Conservation (phyloP, 2,113 vertebrate species). For the Colistium nudipinnis region DNA sequence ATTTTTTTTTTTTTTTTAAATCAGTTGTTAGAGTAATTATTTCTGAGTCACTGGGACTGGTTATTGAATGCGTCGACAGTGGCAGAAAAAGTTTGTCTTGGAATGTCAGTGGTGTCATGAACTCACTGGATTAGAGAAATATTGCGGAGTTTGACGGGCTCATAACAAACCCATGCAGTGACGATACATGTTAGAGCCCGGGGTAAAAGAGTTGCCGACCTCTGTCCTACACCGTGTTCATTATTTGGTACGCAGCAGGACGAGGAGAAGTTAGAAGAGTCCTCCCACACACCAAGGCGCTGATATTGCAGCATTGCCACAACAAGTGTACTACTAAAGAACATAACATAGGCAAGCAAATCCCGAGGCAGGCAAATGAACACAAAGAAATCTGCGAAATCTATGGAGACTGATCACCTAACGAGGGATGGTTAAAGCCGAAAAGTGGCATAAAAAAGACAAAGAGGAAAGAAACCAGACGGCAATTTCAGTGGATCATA, state of each 20-base stretch:
- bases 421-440: background rate
- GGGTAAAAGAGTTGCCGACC: background rate
- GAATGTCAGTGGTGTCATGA: conserved; percentile 1
- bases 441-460: too few species aligned
- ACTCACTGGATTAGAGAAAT: background rate
- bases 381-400: background rate
- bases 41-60: background rate
- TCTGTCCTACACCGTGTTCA: conserved; percentile 1
- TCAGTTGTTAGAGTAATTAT: background rate
- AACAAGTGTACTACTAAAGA: too few species aligned
- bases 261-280: background rate
- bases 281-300: too few species aligned
- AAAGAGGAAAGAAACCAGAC: background rate
- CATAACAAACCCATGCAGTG: background rate
- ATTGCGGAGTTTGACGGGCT: background rate
- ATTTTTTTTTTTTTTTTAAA: too few species aligned
- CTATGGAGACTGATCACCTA: background rate
- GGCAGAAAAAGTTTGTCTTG: background rate
- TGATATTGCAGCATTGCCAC: too few species aligned
- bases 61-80: background rate
- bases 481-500: background rate
- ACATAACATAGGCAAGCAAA: too few species aligned
- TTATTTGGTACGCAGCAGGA: background rate
- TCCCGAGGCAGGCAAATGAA: background rate
- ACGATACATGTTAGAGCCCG: background rate